Evolutionary conservation across 2,113 vertebrate species (phyloP).

Genomic region (Peucedramus taeniatus): DNA sequence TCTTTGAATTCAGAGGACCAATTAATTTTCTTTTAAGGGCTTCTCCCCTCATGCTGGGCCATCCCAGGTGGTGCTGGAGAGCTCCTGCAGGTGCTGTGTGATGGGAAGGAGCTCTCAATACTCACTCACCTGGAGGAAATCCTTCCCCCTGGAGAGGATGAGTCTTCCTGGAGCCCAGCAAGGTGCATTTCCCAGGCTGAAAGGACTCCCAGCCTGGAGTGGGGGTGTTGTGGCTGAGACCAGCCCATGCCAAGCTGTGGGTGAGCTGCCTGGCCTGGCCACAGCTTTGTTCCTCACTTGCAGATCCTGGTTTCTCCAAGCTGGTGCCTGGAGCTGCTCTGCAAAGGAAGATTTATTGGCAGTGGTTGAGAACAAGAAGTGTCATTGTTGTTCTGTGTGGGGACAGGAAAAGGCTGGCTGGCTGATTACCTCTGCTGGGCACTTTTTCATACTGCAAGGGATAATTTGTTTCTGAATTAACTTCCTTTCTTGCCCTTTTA

Average conservation of each 20-base stretch:
- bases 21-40: not conserved
- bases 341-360: constrained; percentile 11
- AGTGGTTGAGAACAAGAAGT: constrained; percentile 35
- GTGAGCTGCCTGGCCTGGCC: not conserved
- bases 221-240: not conserved
- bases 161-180: not conserved
- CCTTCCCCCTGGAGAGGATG: not conserved
- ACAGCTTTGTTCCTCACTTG: not conserved
- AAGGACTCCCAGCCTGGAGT: not conserved
- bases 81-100: not conserved
- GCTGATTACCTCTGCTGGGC: constrained; percentile 48
- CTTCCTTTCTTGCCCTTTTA: constrained; percentile 30
- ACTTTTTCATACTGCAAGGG: constrained; percentile 41
- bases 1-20: not conserved
- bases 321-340: not conserved
- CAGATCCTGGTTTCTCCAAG: not conserved
- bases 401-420: constrained; percentile 47
- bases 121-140: rapidly evolving
- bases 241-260: not conserved
- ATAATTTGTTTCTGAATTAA: constrained; percentile 43
- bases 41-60: not conserved
- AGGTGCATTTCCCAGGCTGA: not conserved
- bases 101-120: not conserved
- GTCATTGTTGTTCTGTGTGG: not conserved
- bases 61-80: not conserved